A percentile compares a stretch with the other conserved stretches of the same genome.
Evolutionary conservation across 2,113 vertebrate species (phyloP).

Genomic region (Fregetta grallaria): DNA sequence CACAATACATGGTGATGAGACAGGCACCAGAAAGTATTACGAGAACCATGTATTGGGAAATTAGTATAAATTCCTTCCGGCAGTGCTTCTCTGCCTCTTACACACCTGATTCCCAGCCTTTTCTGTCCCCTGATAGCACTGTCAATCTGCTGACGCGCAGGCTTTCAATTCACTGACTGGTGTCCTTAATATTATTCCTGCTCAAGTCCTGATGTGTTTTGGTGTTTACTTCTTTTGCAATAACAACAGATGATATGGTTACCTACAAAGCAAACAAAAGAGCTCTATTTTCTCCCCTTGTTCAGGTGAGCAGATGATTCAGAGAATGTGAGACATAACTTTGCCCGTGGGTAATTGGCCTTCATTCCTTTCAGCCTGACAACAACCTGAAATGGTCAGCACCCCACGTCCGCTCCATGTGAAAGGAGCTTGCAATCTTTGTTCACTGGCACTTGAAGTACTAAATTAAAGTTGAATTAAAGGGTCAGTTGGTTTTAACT

Average conservation of each 20-base stretch:
- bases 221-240: not conserved
- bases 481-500: not conserved
- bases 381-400: not conserved
- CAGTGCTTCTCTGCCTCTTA: not conserved
- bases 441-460: not conserved
- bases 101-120: not conserved
- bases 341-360: not conserved
- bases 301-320: not conserved
- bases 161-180: not conserved
- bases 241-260: not conserved
- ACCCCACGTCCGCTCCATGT: rapidly evolving
- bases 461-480: not conserved
- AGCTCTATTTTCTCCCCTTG: not conserved
- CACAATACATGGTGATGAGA: rapidly evolving
- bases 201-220: not conserved
- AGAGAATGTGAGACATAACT: not conserved
- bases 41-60: not conserved
- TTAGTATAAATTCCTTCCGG: not conserved
- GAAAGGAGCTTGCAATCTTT: not conserved
- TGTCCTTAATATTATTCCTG: not conserved
- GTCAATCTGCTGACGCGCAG: rapidly evolving
- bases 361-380: not conserved
- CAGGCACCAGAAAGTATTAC: not conserved
- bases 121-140: not conserved
- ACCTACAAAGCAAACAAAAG: not conserved